phyloP scores from a whole-genome alignment of 2,113 vertebrate species.

The human (Homo sapiens) region GRCh38 chr17:50301501-50302000 shows the following conservation, averaged over 20 bases:
- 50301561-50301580: not conserved
- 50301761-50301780: not conserved
- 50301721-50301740: not conserved
- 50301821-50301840: not conserved
- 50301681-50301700: not conserved
- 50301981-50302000: not conserved
- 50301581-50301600: not conserved
- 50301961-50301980: not conserved
- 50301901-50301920: not conserved
- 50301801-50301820: not conserved
- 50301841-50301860: not conserved
- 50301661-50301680: not conserved
- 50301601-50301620: not conserved
- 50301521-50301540: not conserved
- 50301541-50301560: not conserved
- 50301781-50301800: not conserved
- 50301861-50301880: not conserved
- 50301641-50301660: not conserved
- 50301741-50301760: not conserved
- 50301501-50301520: not conserved
- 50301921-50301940: not conserved
- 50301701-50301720: not conserved
- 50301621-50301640: not conserved
- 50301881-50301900: not conserved
- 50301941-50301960: not conserved